Conservation (phyloP, 2,888 invertebrate species). For the Drosophila heteroneura region DNA sequence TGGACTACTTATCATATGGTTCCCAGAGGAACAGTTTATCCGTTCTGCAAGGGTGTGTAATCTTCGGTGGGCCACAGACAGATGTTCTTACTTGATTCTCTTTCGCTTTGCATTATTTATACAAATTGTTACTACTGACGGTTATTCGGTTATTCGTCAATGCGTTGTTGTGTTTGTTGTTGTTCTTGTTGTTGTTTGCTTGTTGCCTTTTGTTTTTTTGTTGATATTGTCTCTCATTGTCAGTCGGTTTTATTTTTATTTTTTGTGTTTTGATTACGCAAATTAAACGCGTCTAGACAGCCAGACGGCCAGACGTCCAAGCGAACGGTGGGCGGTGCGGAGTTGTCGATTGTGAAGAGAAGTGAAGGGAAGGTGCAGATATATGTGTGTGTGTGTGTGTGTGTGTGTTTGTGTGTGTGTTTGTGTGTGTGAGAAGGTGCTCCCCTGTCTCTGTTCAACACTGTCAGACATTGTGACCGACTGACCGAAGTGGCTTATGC, state of each 20-base stretch:
- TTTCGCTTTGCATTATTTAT: slow-evolving; percentile 68
- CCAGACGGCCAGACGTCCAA: slow-evolving; percentile 58
- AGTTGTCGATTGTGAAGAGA: not conserved
- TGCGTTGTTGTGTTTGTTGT: slow-evolving; percentile 37
- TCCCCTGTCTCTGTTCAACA: not conserved
- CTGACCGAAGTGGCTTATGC: slow-evolving; percentile 55
- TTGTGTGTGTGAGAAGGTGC: not conserved
- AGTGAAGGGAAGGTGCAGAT: not conserved
- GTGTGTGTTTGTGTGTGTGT: not conserved
- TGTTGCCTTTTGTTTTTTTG: slow-evolving; percentile 32
- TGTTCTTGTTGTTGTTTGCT: slow-evolving; percentile 30
- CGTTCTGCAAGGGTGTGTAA: not conserved
- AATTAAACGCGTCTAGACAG: slow-evolving; percentile 76
- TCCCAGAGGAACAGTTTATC: not conserved
- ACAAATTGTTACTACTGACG: slow-evolving; percentile 62
- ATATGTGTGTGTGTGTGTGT: not conserved
- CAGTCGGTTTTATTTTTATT: slow-evolving; percentile 51
- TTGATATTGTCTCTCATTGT: slow-evolving; percentile 62
- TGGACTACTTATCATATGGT: not conserved
- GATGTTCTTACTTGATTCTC: not conserved
- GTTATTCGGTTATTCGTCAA: slow-evolving; percentile 48
- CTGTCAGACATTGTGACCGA: slow-evolving; percentile 55
- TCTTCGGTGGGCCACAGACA: not conserved
- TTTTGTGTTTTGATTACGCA: slow-evolving; percentile 77
- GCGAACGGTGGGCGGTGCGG: slow-evolving; percentile 29